Conservation (phyloP, 1,140 invertebrate genomes). For the Rhopalosiphum padi region DNA sequence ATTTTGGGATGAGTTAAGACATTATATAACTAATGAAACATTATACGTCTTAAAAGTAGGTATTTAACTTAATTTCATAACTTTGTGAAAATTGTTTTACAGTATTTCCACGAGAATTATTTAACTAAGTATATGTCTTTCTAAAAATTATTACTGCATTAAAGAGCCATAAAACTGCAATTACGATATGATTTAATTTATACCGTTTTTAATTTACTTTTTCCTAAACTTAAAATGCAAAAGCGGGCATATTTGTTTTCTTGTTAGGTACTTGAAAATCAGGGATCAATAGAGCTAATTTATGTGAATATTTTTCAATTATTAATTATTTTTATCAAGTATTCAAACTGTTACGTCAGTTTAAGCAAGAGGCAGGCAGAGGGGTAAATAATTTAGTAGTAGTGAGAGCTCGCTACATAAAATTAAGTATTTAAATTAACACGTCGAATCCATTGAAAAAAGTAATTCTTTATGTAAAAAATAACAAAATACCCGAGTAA, state of each 20-base stretch:
- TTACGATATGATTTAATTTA: too few relatives aligned
- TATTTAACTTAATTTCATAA: too few relatives aligned
- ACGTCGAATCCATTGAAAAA: background rate
- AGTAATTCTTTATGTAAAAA: background rate
- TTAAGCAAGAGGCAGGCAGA: background rate
- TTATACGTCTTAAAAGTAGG: too few relatives aligned
- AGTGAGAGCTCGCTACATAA: background rate
- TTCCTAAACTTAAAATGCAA: background rate
- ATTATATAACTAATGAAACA: too few relatives aligned
- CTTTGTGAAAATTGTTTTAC: too few relatives aligned
- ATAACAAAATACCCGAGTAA: background rate
- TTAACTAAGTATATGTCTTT: too few relatives aligned
- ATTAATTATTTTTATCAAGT: background rate
- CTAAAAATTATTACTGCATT: too few relatives aligned
- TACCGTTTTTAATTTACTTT: too few relatives aligned
- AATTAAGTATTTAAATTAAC: background rate
- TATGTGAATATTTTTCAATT: background rate
- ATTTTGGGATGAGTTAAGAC: too few relatives aligned
- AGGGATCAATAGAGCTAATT: background rate
- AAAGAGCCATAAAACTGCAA: too few relatives aligned
- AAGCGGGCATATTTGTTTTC: background rate
- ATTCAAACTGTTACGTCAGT: background rate
- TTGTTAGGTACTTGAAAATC: background rate
- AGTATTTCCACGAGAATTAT: too few relatives aligned
- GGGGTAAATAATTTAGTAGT: background rate